Evolutionary conservation across 2,888 invertebrate genomes (phyloP).

Genomic region (Ptychoptera albimana): DNA sequence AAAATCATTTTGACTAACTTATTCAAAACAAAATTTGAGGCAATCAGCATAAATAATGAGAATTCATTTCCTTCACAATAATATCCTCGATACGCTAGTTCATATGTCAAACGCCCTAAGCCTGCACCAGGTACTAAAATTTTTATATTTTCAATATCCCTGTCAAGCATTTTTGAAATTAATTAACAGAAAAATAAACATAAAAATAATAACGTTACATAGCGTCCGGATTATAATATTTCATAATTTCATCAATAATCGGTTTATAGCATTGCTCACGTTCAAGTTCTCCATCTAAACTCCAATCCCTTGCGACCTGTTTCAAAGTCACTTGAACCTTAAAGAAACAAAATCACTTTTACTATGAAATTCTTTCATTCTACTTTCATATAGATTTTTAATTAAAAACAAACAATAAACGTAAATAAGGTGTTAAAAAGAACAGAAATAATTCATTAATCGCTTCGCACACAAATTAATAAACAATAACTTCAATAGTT

Average conservation of each 20-base stretch:
- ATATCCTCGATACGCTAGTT: conserved; percentile 80
- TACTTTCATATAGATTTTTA: no score
- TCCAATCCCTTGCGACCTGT: conserved; percentile 97
- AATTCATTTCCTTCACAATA: conserved; percentile 96
- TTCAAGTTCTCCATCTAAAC: conserved; percentile 64
- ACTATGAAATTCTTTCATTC: neutral
- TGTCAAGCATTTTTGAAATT: conserved; percentile 9
- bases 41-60: conserved; percentile 92
- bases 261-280: conserved; percentile 77
- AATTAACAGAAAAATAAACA: neutral
- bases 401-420: neutral
- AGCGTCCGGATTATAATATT: conserved; percentile 48
- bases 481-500: no score
- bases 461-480: no score
- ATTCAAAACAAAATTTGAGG: conserved; percentile 91
- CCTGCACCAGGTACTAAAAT: conserved; percentile 95
- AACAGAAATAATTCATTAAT: no score
- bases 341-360: conserved; percentile 13
- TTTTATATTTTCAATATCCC: conserved; percentile 35
- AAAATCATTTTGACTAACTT: conserved; percentile 30
- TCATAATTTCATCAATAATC: conserved; percentile 67
- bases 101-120: conserved; percentile 82
- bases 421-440: no score
- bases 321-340: conserved; percentile 87
- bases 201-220: conserved; percentile 27